phyloP scores from a whole-genome alignment of 2,113 vertebrate genomes.

The Stegostoma tigrinum region DNA sequence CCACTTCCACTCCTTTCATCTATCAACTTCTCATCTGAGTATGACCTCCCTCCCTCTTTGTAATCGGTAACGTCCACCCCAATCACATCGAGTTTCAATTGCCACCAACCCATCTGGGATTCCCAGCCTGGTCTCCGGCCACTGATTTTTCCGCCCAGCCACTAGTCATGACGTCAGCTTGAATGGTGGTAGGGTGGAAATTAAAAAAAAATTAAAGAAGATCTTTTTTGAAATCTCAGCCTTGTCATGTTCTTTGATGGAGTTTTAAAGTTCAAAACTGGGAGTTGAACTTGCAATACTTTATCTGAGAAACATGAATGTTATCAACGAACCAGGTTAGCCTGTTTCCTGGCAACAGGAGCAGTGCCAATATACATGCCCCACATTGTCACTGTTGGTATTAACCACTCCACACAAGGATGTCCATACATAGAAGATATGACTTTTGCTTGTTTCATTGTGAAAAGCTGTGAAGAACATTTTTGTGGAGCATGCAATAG shows the following conservation, averaged over 20 bases:
- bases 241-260: neutral
- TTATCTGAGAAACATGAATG: neutral
- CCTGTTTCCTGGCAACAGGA: neutral
- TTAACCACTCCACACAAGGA: neutral
- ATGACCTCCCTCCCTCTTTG: neutral
- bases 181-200: neutral
- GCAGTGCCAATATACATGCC: neutral
- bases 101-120: neutral
- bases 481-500: neutral
- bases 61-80: neutral
- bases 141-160: neutral
- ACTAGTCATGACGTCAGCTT: neutral
- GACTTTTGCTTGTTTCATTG: neutral
- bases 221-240: neutral
- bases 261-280: neutral
- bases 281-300: neutral
- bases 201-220: neutral
- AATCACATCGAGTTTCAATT: neutral
- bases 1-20: neutral
- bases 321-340: neutral
- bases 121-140: neutral
- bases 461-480: neutral
- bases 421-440: neutral
- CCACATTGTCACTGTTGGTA: neutral
- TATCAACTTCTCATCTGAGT: too few relatives aligned